Conservation (phyloP, 2,797 vertebrate species). For the Sciaenops ocellatus region DNA sequence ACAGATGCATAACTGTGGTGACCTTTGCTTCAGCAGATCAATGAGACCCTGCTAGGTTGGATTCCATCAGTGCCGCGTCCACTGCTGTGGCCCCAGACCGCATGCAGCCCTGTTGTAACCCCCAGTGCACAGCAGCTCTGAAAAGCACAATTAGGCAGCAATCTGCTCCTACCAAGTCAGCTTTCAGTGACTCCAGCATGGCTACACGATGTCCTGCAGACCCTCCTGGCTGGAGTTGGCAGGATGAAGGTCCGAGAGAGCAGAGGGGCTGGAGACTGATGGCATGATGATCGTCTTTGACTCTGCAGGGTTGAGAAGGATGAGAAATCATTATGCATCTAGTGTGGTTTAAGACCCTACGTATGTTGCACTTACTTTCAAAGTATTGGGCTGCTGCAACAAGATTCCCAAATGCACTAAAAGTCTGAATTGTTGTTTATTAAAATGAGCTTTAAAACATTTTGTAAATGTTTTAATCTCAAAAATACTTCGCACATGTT, state of each 20-base stretch:
- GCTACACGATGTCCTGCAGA: slow-evolving; percentile 93
- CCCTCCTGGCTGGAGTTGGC: slow-evolving; percentile 81
- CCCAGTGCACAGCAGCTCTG: slow-evolving; percentile 80
- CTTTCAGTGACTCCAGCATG: slow-evolving; percentile 91
- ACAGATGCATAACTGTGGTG: slow-evolving; percentile 64
- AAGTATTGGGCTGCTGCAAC: neutral
- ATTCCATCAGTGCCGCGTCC: slow-evolving; percentile 67
- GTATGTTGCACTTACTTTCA: neutral
- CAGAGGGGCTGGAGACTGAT: slow-evolving; percentile 25
- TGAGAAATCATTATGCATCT: neutral
- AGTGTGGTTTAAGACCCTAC: neutral
- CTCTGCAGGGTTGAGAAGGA: slow-evolving; percentile 23
- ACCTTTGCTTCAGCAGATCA: slow-evolving; percentile 76
- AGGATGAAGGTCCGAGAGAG: slow-evolving; percentile 58
- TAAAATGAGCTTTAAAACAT: neutral
- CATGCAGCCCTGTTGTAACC: slow-evolving; percentile 67
- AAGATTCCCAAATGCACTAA: neutral
- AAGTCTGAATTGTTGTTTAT: neutral
- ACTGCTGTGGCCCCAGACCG: slow-evolving; percentile 68
- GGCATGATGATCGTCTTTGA: slow-evolving; percentile 7
- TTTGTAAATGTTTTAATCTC: rapidly evolving
- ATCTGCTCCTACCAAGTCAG: slow-evolving; percentile 92
- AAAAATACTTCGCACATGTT: neutral
- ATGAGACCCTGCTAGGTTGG: slow-evolving; percentile 75
- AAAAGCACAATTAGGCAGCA: slow-evolving; percentile 96